Base-by-base conservation (phyloP, 2,888 invertebrate species). In the Eupithecia abbreviata region DNA sequence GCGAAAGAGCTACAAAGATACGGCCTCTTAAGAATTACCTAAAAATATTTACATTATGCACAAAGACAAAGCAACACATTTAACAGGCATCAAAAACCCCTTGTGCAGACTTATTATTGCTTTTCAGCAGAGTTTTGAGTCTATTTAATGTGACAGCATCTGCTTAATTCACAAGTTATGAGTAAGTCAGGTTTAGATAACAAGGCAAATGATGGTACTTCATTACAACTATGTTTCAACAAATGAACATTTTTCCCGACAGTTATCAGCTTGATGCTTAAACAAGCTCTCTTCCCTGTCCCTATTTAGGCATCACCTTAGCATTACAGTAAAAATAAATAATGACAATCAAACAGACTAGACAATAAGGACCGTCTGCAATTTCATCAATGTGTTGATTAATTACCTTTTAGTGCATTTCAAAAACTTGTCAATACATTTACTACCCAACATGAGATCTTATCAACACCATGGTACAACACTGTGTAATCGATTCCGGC, bases 41-140 rank as follows among this genome's bases (percentile, higher is more conserved):
- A 79, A 83, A 86, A 81, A 85, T 94, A 94, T 95, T 91, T 94
- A 95, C 94, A 95, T 89, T 94, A 94, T 94, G 88, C 92, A 94
- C 93, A 94, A 80, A 89, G 83, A 90, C 88, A 88, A 90, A 93
- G 90, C 90, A 85, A 90, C 89, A 92, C 90, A 85, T 86, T 85
- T 83, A 84, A 87, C 84, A 87, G 89, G 86, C 88, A 86, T 88
- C 85, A 83, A 87, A 84, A 86, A 88, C 81, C 86, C 82, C 82
- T 84, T 84, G 85, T 85, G 86, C 86, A 87, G 85, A 88, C 86
- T 86, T 82, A 92, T 86, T 82, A 92, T 92, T 93, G 91, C 92
- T 92, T 73, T 71, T 89, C 83, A 79, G 66, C 79, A 83, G 79
- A 85, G 82, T 83, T 85, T 81, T 79, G 79, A 84, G 82, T 86